Base-by-base conservation (phyloP, 2,888 invertebrate species). In the Thysanoteuthis rhombus region DNA sequence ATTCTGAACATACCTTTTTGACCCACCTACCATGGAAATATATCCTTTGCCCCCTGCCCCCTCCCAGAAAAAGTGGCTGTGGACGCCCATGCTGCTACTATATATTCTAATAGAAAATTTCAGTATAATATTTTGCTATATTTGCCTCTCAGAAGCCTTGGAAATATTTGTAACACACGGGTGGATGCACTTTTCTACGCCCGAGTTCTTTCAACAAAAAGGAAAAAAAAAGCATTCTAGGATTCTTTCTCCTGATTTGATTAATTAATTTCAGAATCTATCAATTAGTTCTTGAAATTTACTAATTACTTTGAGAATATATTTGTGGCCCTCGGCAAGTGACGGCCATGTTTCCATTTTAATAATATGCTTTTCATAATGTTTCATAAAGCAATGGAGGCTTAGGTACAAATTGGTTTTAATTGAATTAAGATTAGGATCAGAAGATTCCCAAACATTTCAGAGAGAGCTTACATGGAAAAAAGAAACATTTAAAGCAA, bases 231-330 rank as follows among this genome's bases (percentile, higher is more conserved):
- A 75, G 10, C 10, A 32, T 75, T 32, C 10, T 75, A n/a, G 75
- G 75, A 75, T 75, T 75, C 75, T 75, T 75, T 12, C 36, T 75
- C n/a, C 75, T 75, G 75, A 75, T 75, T 75, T 75, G 75, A 75
- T 75, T 75, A 75, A 75, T 75, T 75, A 75, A 75, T 75, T 75
- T 75, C n/a, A 75, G 75, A 75, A 75, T 75, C 75, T 75, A 75
- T 75, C 75, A 75, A 75, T 75, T 75, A 75, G 75, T 75, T 75
- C n/a, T 36, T 75, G 75, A 75, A 75, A 75, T 75, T 75, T 75
- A 75, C 75, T 75, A 75, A 75, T 75, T 75, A 75, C 75, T 75
- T 75, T n/a, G 75, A n/a, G 75, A 75, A n/a, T 75, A 75, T 75
- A 75, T 75, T 75, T 75, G 75, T 75, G 75, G 75, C 75, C 75